Base-by-base conservation (phyloP, 2,113 vertebrate genomes). In the Pogonocichla stellata region DNA sequence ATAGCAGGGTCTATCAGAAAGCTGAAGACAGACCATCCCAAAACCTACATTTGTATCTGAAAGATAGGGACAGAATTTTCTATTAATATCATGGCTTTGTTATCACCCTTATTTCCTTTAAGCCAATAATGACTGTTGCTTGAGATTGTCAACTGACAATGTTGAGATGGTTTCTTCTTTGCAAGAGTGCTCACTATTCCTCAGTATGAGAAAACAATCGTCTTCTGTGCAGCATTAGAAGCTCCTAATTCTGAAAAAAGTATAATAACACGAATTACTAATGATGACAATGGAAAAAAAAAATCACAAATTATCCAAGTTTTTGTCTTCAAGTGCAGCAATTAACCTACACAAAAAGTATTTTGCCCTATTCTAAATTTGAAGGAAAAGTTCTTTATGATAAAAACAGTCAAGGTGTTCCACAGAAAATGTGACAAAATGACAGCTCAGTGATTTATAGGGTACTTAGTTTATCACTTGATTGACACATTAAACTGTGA, bases 401-500 rank as follows among this genome's bases (percentile, higher is more conserved):
- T 48, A 83, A 34, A 67, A 89, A 54, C 17, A 84, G 36, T 66
- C 75, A 92, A 88, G 26, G 22, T 69, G 48, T 51, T 89, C 92
- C 61, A 94, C 47, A 89, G 60, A 89, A 95, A 96, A 90, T 71
- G 77, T 6, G 36, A 92, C 67, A 95, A 80, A 96, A 94, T 92
- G 86, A 94, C 84, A 96, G 48, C 50, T 94, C 69, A 93, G 48
- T 95, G 86, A 97, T 94, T 97, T 91, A 91, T 22, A 72, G 14
- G 70, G 48, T 92, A 57, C 34, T 92, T 79, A 82, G 26, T 22
- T 74, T 86, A 72, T 61, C 12, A 29, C 25, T 92, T 96, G 74
- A 92, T 42, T 94, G 94, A 89, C 77, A 82, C 18, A 79, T 57
- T 71, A 83, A 88, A 73, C 8, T 26, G 40, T 28, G 36, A 84